phyloP scores from a whole-genome alignment of 2,888 invertebrate species.

The Diachrysia chrysitis region DNA sequence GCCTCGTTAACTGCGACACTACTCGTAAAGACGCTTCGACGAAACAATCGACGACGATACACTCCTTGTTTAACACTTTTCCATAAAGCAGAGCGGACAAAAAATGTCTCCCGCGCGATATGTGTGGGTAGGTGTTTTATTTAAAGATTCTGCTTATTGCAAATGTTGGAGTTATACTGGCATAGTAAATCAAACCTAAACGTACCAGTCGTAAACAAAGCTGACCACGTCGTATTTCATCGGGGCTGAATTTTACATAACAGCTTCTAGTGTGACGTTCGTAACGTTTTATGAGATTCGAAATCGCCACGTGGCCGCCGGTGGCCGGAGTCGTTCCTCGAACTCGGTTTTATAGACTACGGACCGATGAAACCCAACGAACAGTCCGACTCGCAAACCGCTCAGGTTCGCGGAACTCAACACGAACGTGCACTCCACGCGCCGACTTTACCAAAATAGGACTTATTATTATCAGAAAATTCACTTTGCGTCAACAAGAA shows the following conservation, averaged over 20 bases:
- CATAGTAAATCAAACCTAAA: conserved; percentile 60
- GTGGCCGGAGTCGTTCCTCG: conserved; percentile 79
- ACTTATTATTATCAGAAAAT: conserved; percentile 56
- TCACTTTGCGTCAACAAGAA: conserved; percentile 41
- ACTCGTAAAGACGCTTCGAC: conserved; percentile 84
- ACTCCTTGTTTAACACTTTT: conserved; percentile 57
- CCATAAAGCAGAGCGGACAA: conserved; percentile 36
- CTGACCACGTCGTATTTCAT: conserved; percentile 64
- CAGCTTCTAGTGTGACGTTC: conserved; percentile 62
- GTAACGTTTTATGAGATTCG: conserved; percentile 75
- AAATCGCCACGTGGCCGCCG: conserved; percentile 75
- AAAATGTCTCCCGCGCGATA: conserved; percentile 44
- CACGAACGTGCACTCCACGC: conserved; percentile 47
- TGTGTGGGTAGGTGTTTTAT: conserved; percentile 53
- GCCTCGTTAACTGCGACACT: conserved; percentile 83
- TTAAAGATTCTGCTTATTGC: conserved; percentile 60
- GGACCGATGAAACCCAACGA: conserved; percentile 85
- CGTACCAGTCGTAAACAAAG: conserved; percentile 62
- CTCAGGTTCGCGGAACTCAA: conserved; percentile 72
- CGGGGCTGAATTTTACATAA: conserved; percentile 60
- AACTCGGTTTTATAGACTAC: conserved; percentile 84
- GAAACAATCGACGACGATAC: conserved; percentile 78
- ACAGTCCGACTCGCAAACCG: conserved; percentile 73
- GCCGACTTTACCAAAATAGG: conserved; percentile 57
- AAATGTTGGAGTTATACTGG: conserved; percentile 57